phyloP scores from a whole-genome alignment of 1,140 invertebrate genomes.

The Penaeus japonicus region DNA sequence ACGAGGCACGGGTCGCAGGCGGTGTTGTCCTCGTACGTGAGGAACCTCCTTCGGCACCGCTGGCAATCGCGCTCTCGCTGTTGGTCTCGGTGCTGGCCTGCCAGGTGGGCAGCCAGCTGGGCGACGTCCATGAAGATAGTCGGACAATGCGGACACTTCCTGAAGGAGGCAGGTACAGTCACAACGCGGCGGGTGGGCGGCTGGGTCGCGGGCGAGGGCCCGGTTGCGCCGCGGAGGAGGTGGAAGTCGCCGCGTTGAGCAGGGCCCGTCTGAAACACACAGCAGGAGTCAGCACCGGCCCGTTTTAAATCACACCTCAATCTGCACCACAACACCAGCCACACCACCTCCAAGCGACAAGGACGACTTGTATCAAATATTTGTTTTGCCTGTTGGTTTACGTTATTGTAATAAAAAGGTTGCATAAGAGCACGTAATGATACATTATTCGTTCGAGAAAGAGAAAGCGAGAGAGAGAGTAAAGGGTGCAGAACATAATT shows the following conservation, averaged over 20 bases:
- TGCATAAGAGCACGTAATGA: no score
- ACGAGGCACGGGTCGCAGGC: slow-evolving; percentile 23
- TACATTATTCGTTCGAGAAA: no score
- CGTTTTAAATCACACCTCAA: no score
- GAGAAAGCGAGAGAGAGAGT: no score
- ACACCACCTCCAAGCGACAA: no score
- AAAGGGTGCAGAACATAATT: no score
- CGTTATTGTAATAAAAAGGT: no score
- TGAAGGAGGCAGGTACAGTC: slow-evolving; percentile 41
- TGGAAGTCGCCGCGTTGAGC: background rate
- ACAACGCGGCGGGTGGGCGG: slow-evolving; percentile 34
- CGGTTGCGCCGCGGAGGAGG: background rate
- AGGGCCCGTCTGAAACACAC: no score
- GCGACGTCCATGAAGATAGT: slow-evolving; percentile 45
- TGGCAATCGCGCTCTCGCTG: slow-evolving; percentile 33
- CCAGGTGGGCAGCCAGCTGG: slow-evolving; percentile 26
- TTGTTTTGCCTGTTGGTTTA: no score
- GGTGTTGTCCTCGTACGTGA: slow-evolving; percentile 42
- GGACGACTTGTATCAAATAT: no score
- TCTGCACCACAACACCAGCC: no score
- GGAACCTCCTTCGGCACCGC: slow-evolving; percentile 11
- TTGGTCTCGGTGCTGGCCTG: slow-evolving; percentile 16
- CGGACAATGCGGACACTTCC: slow-evolving; percentile 47
- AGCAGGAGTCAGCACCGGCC: no score
- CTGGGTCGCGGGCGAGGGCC: background rate